Conservation (phyloP, 2,797 vertebrate species). For the Sparus aurata region DNA sequence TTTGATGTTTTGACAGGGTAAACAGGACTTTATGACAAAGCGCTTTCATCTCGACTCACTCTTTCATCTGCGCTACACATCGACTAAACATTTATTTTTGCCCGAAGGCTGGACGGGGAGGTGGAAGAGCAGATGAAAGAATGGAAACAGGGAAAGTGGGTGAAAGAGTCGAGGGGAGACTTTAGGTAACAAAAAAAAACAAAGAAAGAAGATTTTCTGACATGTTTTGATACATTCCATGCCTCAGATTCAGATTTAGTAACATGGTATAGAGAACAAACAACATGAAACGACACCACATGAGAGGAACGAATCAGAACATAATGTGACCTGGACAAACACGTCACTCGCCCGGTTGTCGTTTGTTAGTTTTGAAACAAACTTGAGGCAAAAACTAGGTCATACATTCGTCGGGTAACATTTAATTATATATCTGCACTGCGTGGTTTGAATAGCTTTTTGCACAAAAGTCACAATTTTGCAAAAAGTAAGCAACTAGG, state of each 20-base stretch:
- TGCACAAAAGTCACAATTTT: not conserved
- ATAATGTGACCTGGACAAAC: not conserved
- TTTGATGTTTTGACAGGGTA: slow-evolving; percentile 48
- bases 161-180: slow-evolving; percentile 3
- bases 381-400: not conserved
- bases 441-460: not conserved
- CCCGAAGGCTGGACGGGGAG: not conserved
- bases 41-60: slow-evolving; percentile 40
- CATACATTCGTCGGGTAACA: not conserved
- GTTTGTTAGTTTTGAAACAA: not conserved
- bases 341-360: not conserved
- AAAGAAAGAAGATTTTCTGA: not conserved
- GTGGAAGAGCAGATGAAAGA: slow-evolving; percentile 42
- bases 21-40: slow-evolving; percentile 55
- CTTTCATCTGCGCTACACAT: slow-evolving; percentile 57
- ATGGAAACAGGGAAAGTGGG: slow-evolving; percentile 36
- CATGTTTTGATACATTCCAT: slow-evolving; percentile 8
- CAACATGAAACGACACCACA: not conserved
- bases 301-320: not conserved
- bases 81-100: slow-evolving; percentile 57
- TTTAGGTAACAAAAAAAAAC: slow-evolving; percentile 17
- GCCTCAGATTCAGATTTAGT: not conserved
- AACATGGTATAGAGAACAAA: not conserved
- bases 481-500: not conserved
- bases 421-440: not conserved